Percentiles rank a stretch among this genome's conserved stretches.
Evolutionary conservation across 2,797 vertebrate genomes (phyloP).

Genomic region (Phataginus tetradactyla): DNA sequence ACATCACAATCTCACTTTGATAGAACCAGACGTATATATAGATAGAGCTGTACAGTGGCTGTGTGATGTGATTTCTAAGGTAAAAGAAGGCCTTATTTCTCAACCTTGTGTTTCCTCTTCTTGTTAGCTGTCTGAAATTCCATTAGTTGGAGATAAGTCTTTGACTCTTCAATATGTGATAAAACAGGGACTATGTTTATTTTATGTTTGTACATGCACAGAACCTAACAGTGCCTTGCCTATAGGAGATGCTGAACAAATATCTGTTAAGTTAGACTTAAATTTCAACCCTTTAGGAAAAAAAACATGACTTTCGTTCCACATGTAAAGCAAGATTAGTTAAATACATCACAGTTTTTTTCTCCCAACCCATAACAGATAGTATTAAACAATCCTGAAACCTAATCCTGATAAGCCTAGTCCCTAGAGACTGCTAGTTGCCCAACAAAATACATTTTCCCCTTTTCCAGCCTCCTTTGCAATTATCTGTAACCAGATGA

Average conservation of each 20-base stretch:
- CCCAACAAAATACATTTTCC: not conserved
- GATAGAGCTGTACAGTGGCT: not conserved
- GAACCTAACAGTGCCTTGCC: not conserved
- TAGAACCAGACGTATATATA: not conserved
- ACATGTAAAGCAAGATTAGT: not conserved
- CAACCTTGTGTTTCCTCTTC: not conserved
- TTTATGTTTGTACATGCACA: not conserved
- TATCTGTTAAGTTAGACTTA: not conserved
- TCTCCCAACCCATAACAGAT: not conserved
- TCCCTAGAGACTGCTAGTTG: not conserved
- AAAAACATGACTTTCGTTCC: not conserved
- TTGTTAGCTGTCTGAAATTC: not conserved
- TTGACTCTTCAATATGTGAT: not conserved
- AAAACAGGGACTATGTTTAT: not conserved
- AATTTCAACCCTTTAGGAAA: not conserved
- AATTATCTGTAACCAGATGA: not conserved
- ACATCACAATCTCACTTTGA: not conserved
- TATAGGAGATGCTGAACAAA: not conserved
- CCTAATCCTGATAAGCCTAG: not conserved
- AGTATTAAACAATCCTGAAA: not conserved
- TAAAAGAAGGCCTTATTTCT: not conserved
- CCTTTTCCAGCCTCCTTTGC: not conserved
- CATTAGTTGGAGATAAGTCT: not conserved
- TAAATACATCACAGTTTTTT: not conserved
- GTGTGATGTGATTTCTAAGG: not conserved